Base-by-base conservation (phyloP, 2,797 vertebrate genomes). In the Clarias fuscus region DNA sequence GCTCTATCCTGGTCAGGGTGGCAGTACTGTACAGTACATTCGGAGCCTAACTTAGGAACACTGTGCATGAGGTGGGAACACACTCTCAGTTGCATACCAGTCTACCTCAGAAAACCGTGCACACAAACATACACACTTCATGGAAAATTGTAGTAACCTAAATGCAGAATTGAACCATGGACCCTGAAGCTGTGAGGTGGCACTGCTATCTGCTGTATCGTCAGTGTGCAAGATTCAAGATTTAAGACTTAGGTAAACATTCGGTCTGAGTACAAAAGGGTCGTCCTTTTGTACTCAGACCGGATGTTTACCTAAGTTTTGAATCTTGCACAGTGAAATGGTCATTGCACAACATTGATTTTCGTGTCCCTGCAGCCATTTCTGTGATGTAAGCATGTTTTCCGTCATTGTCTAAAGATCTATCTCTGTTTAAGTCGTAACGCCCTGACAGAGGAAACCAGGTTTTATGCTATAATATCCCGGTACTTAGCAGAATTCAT, bases 361-460 rank as follows among this genome's bases (percentile, higher is more conserved):
- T 73, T 77, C 58, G 27, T 77, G 53, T 77, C 53, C 71, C 75
- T 11, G 48, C 76, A 20, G 11, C 30, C 30, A 33, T 59, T 78
- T 58, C 48, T 78, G 76, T 78, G 76, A 61, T 78, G 76, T 61
- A 37, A 61, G 76, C 18, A 61, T 37, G 56, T 22, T 22, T 61
- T 56, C 37, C 5, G 76, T 33, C 56, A 20, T 78, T 78, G 17
- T 11, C 61, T 30, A 61, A 59, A 61, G 27, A 64, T 64, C 33
- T 20, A 43, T 80, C 10, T n/a, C n/a, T 8, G 13, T 8, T 10
- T 40, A n/a, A 15, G 27, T 77, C 48, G 30, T 20, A 58, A 58
- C n/a, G n/a, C 20, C 15, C 73, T 58, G 73, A 77, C 73, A 30
- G 73, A 77, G 27, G 56, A 77, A 43, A 64, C 33, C 33, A 24